phyloP scores from a whole-genome alignment of 2,888 invertebrate genomes.

The Drosophila tripunctata region DNA sequence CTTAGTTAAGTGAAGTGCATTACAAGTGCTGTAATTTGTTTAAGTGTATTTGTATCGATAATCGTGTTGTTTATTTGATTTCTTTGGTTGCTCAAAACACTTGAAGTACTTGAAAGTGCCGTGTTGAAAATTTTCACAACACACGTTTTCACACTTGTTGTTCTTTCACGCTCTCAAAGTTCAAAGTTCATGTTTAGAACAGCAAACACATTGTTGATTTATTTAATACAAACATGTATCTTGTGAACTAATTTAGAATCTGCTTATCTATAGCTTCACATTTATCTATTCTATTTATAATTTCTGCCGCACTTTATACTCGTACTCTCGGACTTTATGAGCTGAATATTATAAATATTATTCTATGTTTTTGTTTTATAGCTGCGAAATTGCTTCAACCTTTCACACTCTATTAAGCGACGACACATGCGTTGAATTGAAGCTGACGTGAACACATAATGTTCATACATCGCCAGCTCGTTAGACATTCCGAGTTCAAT shows the following conservation, averaged over 20 bases:
- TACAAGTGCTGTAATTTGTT: constrained; percentile 14
- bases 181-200: constrained; percentile 33
- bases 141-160: constrained; percentile 1
- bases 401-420: constrained; percentile 50
- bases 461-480: constrained; percentile 26
- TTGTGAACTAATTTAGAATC: background rate
- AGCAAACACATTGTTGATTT: background rate
- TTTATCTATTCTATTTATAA: background rate
- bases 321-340: constrained; percentile 20
- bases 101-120: constrained; percentile 8
- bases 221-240: background rate
- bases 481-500: constrained; percentile 57
- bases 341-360: background rate
- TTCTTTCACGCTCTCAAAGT: constrained; percentile 17
- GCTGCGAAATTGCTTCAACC: constrained; percentile 35
- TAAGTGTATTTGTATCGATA: constrained; percentile 2
- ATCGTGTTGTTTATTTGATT: constrained; percentile 29
- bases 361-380: constrained; percentile 1
- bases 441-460: constrained; percentile 16
- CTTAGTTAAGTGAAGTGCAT: constrained; percentile 34
- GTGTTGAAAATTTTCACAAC: constrained; percentile 27
- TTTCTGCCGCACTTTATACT: background rate
- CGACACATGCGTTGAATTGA: constrained; percentile 21
- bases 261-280: background rate
- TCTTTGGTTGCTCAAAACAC: background rate